Conservation (phyloP, 2,888 invertebrate genomes). For the Drosophila mimica region DNA sequence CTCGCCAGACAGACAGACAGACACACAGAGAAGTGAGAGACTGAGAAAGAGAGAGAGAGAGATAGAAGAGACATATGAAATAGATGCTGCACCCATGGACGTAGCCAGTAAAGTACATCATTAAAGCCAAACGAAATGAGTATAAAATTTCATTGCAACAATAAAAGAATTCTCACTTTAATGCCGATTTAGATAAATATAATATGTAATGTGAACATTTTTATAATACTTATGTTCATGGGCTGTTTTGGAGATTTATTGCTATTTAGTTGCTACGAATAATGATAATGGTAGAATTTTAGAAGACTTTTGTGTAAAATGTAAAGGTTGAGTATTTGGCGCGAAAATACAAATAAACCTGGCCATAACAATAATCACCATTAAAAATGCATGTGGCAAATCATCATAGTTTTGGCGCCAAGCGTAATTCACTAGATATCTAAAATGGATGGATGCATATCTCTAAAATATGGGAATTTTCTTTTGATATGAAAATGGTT, state of each 20-base stretch:
- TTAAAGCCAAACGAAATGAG: not conserved
- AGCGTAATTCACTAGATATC: not conserved
- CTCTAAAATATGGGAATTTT: not conserved
- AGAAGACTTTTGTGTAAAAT: too few species aligned
- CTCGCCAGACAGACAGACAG: constrained; percentile 27
- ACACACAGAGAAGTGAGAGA: not conserved
- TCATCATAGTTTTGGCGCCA: not conserved
- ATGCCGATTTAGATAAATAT: too few species aligned
- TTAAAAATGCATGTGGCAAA: not conserved
- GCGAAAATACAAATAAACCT: not conserved
- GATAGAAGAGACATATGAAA: constrained; percentile 32
- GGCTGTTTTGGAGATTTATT: not conserved
- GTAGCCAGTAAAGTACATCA: not conserved
- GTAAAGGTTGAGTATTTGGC: not conserved
- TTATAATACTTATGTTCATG: not conserved
- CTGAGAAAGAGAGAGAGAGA: constrained; percentile 19
- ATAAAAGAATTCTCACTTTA: not conserved
- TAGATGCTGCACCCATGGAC: constrained; percentile 44
- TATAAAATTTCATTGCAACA: not conserved
- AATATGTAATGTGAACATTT: too few species aligned
- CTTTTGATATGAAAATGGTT: not conserved
- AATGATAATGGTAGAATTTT: not conserved
- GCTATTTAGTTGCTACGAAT: not conserved
- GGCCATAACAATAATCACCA: not conserved
- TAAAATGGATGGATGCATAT: too few species aligned